Evolutionary conservation across 2,888 invertebrate genomes (phyloP), one percentile per base, ranked within the genome.

Genomic region (Caenorhabditis sp.): DNA sequence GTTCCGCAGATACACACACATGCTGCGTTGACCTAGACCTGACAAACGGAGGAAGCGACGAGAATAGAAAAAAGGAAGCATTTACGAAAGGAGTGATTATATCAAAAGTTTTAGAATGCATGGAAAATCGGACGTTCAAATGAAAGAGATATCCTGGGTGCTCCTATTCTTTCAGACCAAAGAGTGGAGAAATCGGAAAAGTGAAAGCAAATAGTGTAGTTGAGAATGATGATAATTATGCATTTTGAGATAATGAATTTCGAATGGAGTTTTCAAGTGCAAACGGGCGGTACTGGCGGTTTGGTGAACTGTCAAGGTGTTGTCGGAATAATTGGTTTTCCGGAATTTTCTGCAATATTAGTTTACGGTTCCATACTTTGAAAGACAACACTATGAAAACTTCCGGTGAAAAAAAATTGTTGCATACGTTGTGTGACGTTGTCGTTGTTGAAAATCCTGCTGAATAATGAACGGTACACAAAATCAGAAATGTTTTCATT

Each of bases 1-100:
- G n/a, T n/a, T n/a, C 19, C n/a, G 47, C 64, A n/a, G n/a, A n/a
- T n/a, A n/a, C n/a, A 12, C 66, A 31, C 19, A 47, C 47, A 47
- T 47, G 47, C 47, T 47, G 44, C 28, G 16, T n/a, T 64, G 66
- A 66, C 66, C 49, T 49, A 66, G 47, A 19, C 19, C 26, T 28
- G 44, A 63, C 38, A 61, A 24, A 14, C 19, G 38, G 10, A 61
- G 44, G 26, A 44, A 28, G 28, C 24, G 7, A 41, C 22, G 44
- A 41, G 61, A 41, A 61, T 10, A 28, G 24, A 44, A 22, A 22
- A 41, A 61, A 7, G 14, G 22, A 41, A 47, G 47, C 19, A 47
- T 47, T 47, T 19, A 47, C 19, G 19, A 47, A n/a, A n/a, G 7
- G 19, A 19, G n/a, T 47, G 19, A 5, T n/a, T 47, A 19, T n/a